phyloP scores from a whole-genome alignment of 2,888 invertebrate species.

The Rotaria socialis region DNA sequence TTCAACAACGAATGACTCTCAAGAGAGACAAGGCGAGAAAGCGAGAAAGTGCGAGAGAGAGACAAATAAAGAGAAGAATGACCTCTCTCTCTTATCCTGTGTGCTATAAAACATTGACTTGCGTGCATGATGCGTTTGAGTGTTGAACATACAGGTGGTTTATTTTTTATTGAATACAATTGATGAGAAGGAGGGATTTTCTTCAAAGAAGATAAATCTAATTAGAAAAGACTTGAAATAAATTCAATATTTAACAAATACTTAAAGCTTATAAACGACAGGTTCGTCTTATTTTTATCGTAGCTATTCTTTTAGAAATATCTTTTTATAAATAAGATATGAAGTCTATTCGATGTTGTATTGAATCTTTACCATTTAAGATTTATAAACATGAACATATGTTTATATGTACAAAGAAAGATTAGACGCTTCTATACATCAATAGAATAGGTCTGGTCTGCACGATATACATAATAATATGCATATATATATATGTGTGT shows the following conservation, averaged over 20 bases:
- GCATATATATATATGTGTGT: no score
- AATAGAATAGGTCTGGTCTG: neutral
- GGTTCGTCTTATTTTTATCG: no score
- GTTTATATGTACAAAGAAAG: neutral
- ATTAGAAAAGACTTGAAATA: no score
- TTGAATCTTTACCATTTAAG: neutral
- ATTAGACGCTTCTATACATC: slow-evolving; percentile 18
- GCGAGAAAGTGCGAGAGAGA: no score
- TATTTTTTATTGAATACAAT: neutral
- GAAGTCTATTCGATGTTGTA: neutral
- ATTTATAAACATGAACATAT: slow-evolving; percentile 20
- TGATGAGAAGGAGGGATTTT: neutral
- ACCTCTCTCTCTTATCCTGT: neutral
- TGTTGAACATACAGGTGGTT: neutral
- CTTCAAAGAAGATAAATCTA: neutral
- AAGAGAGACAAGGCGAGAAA: neutral
- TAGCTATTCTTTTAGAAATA: neutral
- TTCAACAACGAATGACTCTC: slow-evolving; percentile 20
- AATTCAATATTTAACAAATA: neutral
- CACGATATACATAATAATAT: neutral
- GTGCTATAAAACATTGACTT: slow-evolving; percentile 13
- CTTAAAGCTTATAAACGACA: neutral
- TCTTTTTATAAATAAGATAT: neutral
- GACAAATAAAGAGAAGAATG: neutral
- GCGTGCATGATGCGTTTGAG: neutral